These are phyloP conservation scores for Luffia ferchaultella DNA, from an alignment of 2,888 invertebrate genomes.

Conservation along the genomic window DNA sequence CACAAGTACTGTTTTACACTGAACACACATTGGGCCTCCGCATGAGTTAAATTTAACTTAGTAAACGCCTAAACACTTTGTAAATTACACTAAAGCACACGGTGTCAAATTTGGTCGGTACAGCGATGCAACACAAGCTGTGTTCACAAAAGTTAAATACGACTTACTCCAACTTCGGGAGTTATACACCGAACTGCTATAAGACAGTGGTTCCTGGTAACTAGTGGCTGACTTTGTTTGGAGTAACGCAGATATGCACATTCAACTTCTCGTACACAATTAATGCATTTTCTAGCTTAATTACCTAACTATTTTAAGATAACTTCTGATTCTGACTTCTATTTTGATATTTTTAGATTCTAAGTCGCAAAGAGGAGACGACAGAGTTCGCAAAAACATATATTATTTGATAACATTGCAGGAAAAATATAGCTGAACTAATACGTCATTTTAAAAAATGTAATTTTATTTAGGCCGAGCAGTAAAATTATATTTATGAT, in stretches of 20 bases:
- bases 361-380: too few relatives aligned
- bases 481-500: too few relatives aligned
- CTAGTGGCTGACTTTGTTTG: constrained; percentile 2
- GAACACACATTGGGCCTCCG: neutral
- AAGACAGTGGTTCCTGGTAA: constrained; percentile 22
- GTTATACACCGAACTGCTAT: constrained; percentile 43
- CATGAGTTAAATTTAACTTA: neutral
- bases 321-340: too few relatives aligned
- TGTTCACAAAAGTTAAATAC: constrained; percentile 54
- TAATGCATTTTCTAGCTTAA: too few relatives aligned
- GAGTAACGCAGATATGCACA: neutral
- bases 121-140: constrained; percentile 53
- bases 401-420: too few relatives aligned
- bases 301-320: too few relatives aligned
- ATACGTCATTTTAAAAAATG: too few relatives aligned
- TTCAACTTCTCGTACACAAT: neutral
- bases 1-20: neutral
- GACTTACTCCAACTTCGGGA: constrained; percentile 45
- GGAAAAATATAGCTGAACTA: too few relatives aligned
- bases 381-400: too few relatives aligned
- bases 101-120: constrained; percentile 52
- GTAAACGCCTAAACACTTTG: constrained; percentile 7
- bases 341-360: too few relatives aligned
- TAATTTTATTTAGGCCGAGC: too few relatives aligned
- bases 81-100: constrained; percentile 32